A percentile compares a stretch with the other conserved stretches of the same genome.
Evolutionary conservation across 2,797 vertebrate genomes (phyloP).

Genomic region (Mallotus villosus): DNA sequence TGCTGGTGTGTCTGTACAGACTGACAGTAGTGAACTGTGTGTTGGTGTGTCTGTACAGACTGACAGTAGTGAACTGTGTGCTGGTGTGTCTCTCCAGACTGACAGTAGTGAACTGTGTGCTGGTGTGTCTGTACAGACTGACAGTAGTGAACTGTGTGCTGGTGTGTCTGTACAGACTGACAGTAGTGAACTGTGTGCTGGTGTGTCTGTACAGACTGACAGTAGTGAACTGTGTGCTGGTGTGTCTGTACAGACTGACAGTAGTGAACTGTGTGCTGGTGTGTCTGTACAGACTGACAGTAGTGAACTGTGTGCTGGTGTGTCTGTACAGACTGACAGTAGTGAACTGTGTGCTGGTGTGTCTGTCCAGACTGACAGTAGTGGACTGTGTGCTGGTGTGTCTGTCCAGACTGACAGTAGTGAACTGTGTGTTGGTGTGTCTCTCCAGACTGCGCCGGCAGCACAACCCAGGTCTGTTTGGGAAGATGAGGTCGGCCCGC

Average conservation of each 20-base stretch:
- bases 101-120: background rate
- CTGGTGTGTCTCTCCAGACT: background rate
- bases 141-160: background rate
- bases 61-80: slow-evolving; percentile 56
- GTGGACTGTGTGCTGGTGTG: background rate
- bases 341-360: no score
- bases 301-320: no score
- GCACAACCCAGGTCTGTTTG: slow-evolving; percentile 85
- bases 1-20: background rate
- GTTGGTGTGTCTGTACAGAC: slow-evolving; percentile 62
- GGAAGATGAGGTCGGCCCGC: slow-evolving; percentile 85
- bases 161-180: no score
- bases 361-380: no score
- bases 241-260: slow-evolving; percentile 70
- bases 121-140: slow-evolving; percentile 71
- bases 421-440: background rate
- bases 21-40: background rate
- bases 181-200: background rate
- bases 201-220: background rate
- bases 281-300: no score
- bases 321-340: no score
- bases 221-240: background rate
- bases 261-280: background rate
- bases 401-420: background rate
- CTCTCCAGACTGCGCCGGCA: slow-evolving; percentile 85